Evolutionary conservation across 2,888 invertebrate genomes (phyloP).

Genomic region (Andricus curvator): DNA sequence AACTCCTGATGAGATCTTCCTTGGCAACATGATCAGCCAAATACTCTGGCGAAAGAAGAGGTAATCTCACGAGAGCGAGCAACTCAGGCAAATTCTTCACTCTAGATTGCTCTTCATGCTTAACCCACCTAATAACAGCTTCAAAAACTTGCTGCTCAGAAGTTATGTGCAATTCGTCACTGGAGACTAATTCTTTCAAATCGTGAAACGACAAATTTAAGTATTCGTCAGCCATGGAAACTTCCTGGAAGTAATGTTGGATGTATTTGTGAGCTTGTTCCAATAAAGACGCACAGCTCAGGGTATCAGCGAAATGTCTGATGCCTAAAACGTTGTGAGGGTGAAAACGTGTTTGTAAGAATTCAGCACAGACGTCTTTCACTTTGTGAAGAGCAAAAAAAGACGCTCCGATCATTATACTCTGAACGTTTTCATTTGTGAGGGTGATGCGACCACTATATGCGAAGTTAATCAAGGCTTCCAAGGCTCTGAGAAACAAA

Average conservation of each 20-base stretch:
- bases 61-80: slow-evolving; percentile 87
- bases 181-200: slow-evolving; percentile 84
- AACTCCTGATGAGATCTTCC: slow-evolving; percentile 87
- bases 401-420: slow-evolving; percentile 90
- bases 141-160: slow-evolving; percentile 91
- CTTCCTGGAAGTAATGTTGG: slow-evolving; percentile 88
- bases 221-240: slow-evolving; percentile 89
- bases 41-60: slow-evolving; percentile 89
- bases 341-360: slow-evolving; percentile 87
- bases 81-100: slow-evolving; percentile 84
- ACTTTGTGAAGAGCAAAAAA: slow-evolving; percentile 90
- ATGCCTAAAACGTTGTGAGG: slow-evolving; percentile 90
- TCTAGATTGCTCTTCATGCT: slow-evolving; percentile 82
- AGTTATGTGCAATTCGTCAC: slow-evolving; percentile 88
- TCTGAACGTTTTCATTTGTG: slow-evolving; percentile 89
- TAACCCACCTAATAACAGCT: slow-evolving; percentile 90
- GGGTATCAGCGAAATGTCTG: slow-evolving; percentile 88
- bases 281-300: slow-evolving; percentile 85
- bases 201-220: slow-evolving; percentile 82
- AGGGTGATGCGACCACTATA: slow-evolving; percentile 90
- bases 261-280: slow-evolving; percentile 89
- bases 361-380: slow-evolving; percentile 90
- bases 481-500: slow-evolving; percentile 81
- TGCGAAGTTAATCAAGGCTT: slow-evolving; percentile 90
- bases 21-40: slow-evolving; percentile 89